Base-by-base conservation (phyloP, 2,797 vertebrate species). In the Percopsis omiscomaycus region DNA sequence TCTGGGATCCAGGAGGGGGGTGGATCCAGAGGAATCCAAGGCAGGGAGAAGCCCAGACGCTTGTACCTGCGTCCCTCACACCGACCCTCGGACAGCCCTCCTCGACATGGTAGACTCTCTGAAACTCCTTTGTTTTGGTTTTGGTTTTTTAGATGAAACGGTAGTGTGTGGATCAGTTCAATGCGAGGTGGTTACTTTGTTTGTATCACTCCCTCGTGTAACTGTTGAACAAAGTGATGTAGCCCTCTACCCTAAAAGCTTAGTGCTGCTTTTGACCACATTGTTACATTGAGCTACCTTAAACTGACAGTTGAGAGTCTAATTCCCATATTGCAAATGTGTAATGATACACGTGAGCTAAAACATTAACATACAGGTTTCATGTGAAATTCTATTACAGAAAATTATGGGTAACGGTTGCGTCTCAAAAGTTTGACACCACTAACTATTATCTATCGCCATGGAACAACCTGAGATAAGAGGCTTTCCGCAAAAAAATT, bases 11-110 rank as follows among this genome's bases (percentile, higher is more conserved):
- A 84, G 73, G 84, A 86, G 86, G 88, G 86, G 86, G 86, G 84
- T 74, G 74, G 82, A 88, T 90, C 87, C 89, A 84, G 83, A 92
- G 91, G 91, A 92, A 91, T 92, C 86, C 86, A 83, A 82, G 74
- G 73, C 72, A 84, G 68, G 69, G 74, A 87, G 81, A 84, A 80
- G 79, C 75, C 68, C 62, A 66, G 80, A 84, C 80, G 81, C 84
- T 88, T 79, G 44, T 66, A 84, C 88, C 66, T 83, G 66, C 82
- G 73, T 83, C 84, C 81, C 68, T 80, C 86, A 88, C 84, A 86
- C 88, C 77, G 77, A 85, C 78, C 83, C 80, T 76, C 51, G 77
- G 84, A 87, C 84, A 86, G 73, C 87, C 74, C 75, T 63, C 81
- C 75, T 76, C 82, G 74, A 85, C 77, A 84, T 88, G 85, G 86